A percentile compares a stretch with the other conserved stretches of the same genome.
Conservation (phyloP, 2,888 invertebrate species). For the Leptinotarsa juncta region DNA sequence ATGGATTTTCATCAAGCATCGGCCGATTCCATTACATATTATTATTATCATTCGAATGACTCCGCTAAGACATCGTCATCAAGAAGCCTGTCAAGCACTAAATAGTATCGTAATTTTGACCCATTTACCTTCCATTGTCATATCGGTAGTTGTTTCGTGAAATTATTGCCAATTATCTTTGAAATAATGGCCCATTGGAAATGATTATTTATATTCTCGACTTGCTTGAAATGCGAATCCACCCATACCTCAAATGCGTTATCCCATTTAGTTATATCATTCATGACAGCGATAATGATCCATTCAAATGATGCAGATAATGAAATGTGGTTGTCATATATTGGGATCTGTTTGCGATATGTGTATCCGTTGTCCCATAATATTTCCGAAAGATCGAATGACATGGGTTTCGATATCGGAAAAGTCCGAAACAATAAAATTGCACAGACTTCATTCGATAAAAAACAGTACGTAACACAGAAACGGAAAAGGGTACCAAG, state of each 20-base stretch:
- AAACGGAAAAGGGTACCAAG: no score
- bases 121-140: conserved; percentile 15
- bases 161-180: conserved; percentile 14
- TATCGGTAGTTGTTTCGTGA: conserved; percentile 4
- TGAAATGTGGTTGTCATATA: not conserved
- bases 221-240: conserved; percentile 2
- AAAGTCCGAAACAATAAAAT: no score
- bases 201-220: conserved; percentile 17
- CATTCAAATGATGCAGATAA: conserved; percentile 2
- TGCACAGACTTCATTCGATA: no score
- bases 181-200: conserved; percentile 9
- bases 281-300: conserved; percentile 1
- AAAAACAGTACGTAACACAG: no score
- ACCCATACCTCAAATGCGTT: conserved; percentile 9
- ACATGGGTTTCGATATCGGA: no score
- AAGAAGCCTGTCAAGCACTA: not conserved
- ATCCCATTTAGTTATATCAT: conserved; percentile 3
- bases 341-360: not conserved
- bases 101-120: conserved; percentile 15
- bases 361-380: not conserved
- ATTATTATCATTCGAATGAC: not conserved
- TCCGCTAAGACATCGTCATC: not conserved
- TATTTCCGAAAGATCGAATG: no score
- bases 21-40: no score
- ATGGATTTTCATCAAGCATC: no score